These are phyloP conservation scores for Emydocephalus ijimae DNA, from an alignment of 2,113 vertebrate species.

Conservation along the genomic window DNA sequence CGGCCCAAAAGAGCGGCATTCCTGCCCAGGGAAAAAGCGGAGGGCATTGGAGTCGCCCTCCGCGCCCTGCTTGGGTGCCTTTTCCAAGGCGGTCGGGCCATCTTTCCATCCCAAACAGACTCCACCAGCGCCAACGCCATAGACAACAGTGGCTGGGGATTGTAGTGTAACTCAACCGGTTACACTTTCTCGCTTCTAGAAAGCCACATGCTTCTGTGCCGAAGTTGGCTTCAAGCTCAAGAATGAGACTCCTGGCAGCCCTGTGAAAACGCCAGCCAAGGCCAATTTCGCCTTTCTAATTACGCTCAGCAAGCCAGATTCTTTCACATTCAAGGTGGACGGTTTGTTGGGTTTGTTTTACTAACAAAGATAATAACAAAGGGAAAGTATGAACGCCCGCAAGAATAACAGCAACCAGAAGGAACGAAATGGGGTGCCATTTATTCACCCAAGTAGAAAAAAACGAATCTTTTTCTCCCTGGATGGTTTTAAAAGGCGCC, in stretches of 20 bases:
- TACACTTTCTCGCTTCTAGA: not conserved
- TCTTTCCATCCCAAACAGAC: not conserved
- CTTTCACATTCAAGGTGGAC: not conserved
- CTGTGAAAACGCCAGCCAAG: not conserved
- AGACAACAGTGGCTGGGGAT: not conserved
- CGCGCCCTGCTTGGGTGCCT: not conserved
- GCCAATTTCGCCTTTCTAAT: not conserved
- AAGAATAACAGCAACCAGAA: not conserved
- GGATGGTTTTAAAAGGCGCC: not conserved
- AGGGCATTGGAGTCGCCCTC: not conserved
- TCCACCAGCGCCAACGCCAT: not conserved
- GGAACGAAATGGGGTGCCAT: not conserved
- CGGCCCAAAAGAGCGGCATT: not conserved
- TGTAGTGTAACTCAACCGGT: not conserved
- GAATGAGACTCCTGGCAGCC: not conserved
- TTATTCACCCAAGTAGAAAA: not conserved
- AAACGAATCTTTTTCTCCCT: not conserved
- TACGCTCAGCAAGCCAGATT: not conserved
- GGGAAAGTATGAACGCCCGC: not conserved
- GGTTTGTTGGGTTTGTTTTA: not conserved
- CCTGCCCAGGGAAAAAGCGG: not conserved
- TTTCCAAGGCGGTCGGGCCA: not conserved
- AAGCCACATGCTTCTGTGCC: not conserved
- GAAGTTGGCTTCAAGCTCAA: not conserved
- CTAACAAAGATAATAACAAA: not conserved